Conservation (phyloP, 2,888 invertebrate species). For the Drosophila subsilvestris region DNA sequence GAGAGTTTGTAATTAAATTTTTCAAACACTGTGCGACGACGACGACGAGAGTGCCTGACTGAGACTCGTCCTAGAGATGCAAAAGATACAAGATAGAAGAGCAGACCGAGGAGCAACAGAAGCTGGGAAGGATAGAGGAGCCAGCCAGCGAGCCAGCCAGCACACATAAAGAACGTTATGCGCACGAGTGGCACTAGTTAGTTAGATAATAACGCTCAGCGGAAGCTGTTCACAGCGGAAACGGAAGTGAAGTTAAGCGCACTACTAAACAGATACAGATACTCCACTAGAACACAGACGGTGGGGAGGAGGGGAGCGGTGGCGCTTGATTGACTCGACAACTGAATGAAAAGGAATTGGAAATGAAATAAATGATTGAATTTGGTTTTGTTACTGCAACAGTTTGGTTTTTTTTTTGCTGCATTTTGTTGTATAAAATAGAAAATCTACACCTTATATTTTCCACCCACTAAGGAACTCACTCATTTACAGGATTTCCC, state of each 20-base stretch:
- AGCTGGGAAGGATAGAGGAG: neutral
- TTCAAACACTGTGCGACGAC: slow-evolving; percentile 70
- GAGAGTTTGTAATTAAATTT: slow-evolving; percentile 81
- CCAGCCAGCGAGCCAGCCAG: neutral
- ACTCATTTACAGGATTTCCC: no score
- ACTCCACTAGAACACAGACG: slow-evolving; percentile 51
- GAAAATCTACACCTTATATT: no score
- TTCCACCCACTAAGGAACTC: no score
- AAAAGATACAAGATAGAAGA: slow-evolving; percentile 37
- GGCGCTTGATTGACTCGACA: slow-evolving; percentile 33
- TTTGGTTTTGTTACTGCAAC: slow-evolving; percentile 6
- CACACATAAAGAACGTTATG: slow-evolving; percentile 70
- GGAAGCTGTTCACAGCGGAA: slow-evolving; percentile 77
- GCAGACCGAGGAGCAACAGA: slow-evolving; percentile 4
- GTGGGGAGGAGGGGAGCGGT: neutral
- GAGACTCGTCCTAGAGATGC: slow-evolving; percentile 28
- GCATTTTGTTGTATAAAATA: neutral
- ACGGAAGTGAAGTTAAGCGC: slow-evolving; percentile 79
- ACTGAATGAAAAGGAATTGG: slow-evolving; percentile 25
- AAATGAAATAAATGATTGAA: slow-evolving; percentile 13
- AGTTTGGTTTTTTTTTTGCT: neutral
- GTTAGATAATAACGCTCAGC: slow-evolving; percentile 79
- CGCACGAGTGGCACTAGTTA: slow-evolving; percentile 80
- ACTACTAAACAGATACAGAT: slow-evolving; percentile 79
- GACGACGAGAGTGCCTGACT: slow-evolving; percentile 50